Evolutionary conservation across 2,888 invertebrate species (phyloP), one percentile per base, ranked within the genome.

Genomic region (Dichetophora obliterata): DNA sequence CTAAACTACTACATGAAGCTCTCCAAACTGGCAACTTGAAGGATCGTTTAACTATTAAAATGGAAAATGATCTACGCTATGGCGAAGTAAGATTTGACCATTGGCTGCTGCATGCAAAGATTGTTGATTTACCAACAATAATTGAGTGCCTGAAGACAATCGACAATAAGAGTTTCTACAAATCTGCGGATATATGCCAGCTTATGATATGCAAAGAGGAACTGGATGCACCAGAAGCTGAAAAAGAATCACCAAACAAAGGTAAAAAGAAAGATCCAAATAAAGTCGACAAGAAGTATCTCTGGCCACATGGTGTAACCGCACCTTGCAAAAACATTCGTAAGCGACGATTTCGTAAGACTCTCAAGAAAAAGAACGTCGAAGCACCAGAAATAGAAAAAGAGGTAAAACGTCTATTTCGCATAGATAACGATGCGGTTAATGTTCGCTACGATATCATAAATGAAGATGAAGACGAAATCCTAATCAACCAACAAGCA

Each of bases 361-460:
- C 98, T 0, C 88, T 98, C 37, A 97, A 96, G 87, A 99, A 99
- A 89, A 99, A 99, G 90, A 96, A 95, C 90, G 96, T 96, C 0
- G 98, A 98, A 90, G 96, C 97, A 31, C 98, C 98, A 0, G 98
- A 99, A 90, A 97, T 98, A 81, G 99, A 99, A 87, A 98, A 98
- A 88, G 99, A 99, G 91, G 97, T 99, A 0, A 98, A 98, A 87
- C 91, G 98, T 54, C 90, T 99, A 75, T 90, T 99, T 9, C 91
- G 98, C 80, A 94, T 94, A 50, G 98, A 98, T 86, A 96, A 97
- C 86, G 98, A 98, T 87, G 98, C 98, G 1, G 94, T 94, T 0
- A 93, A 93, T 85, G 94, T 97, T 0, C 94, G 94, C 78, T 97
- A 95, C 93, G 97, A 98, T 86, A 93, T 97, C 0, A 93, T 97